Percentiles rank a stretch among this genome's conserved stretches.
These are phyloP conservation scores for Latrodectus elegans DNA, from an alignment of 2,888 invertebrate species.

Conservation along the genomic window DNA sequence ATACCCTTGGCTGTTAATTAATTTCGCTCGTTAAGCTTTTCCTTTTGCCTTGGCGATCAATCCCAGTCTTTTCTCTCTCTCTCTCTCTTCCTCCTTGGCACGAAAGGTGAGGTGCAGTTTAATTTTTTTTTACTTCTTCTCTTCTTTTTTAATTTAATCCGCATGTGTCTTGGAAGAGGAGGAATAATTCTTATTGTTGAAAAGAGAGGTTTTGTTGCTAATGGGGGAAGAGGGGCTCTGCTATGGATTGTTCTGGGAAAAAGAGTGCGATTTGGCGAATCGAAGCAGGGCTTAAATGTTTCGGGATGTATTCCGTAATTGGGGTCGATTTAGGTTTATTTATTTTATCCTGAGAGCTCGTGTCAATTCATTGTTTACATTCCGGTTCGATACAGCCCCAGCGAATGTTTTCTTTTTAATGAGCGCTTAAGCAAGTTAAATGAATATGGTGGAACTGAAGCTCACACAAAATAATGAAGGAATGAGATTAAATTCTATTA, in stretches of 20 bases:
- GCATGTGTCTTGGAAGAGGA: background rate
- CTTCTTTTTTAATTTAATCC: constrained; percentile 9
- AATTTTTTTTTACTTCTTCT: constrained; percentile 9
- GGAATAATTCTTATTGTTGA: constrained; percentile 5
- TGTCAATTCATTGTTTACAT: background rate
- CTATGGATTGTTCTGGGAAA: background rate
- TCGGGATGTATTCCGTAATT: background rate
- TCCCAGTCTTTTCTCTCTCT: constrained; percentile 17
- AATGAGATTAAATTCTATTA: no score
- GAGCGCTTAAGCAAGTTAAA: no score
- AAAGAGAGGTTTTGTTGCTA: background rate
- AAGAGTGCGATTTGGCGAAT: background rate
- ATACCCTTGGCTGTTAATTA: constrained; percentile 59
- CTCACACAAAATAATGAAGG: no score
- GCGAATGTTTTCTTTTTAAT: no score
- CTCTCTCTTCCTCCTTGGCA: background rate
- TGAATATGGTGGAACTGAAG: no score
- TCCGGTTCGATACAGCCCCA: background rate
- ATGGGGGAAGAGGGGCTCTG: background rate
- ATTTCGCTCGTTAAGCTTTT: constrained; percentile 63
- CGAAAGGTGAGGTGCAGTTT: constrained; percentile 27
- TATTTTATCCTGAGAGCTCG: no score
- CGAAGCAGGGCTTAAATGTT: no score
- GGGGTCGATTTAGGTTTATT: constrained; percentile 5
- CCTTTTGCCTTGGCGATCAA: constrained; percentile 18